Base-by-base conservation (phyloP, 2,888 invertebrate species). In the Nomada ruficornis region DNA sequence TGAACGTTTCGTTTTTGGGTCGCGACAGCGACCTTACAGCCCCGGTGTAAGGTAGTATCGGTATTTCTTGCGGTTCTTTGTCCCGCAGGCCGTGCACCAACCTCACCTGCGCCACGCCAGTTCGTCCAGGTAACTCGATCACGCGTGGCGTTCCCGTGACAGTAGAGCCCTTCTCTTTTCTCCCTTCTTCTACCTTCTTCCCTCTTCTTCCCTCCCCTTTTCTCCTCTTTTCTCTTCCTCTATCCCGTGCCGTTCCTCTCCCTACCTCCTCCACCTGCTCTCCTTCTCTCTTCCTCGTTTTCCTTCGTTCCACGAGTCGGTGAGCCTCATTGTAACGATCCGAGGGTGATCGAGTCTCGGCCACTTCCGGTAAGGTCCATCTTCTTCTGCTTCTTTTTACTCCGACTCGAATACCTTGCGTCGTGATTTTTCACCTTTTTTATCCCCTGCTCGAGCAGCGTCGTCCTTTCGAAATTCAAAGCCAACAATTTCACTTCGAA, bases 11-110 rank as follows among this genome's bases (percentile, higher is more conserved):
- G 71, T 64, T 81, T 29, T 68, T 72, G 75, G 79, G 90, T 88
- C 88, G 83, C 80, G 84, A 90, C 86, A 88, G 85, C 89, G 90
- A 86, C 89, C 86, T 88, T 86, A 91, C 82, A 80, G 80, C 84
- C 85, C 77, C 78, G 77, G 83, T 83, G 85, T 87, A 88, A 88
- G 88, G 90, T 90, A 87, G 91, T 92, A 91, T 92, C 91, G 92
- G 92, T 91, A 91, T 92, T 91, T 92, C 91, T 92, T 92, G 92
- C 91, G 92, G 92, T 92, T 92, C 92, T 92, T 92, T 91, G 92
- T 92, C 90, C 91, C 89, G 89, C 89, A 88, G 90, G 89, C 89
- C 90, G 87, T 88, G 87, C 88, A 89, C 89, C 88, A 89, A 88
- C 83, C 85, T 88, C 87, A 87, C 89, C 91, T 91, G 89, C 86